Evolutionary conservation across 2,113 vertebrate species (phyloP).

Genomic region (Aldabrachelys gigantea): DNA sequence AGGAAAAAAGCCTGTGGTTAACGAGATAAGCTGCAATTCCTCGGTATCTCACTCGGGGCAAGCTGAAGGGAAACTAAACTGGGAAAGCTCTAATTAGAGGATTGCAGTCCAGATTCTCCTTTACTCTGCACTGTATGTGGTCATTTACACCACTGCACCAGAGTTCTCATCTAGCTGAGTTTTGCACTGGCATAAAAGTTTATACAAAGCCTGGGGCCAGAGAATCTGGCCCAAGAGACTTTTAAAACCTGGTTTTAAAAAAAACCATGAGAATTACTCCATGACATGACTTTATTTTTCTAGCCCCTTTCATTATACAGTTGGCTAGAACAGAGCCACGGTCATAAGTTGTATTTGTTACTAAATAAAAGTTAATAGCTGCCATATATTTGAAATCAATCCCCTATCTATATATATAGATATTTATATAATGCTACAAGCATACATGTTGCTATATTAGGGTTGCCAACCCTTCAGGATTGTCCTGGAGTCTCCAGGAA

Average conservation of each 20-base stretch:
- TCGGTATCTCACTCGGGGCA: background rate
- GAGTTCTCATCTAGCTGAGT: accelerated
- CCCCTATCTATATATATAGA: background rate
- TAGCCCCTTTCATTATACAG: background rate
- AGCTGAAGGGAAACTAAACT: background rate
- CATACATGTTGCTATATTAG: background rate
- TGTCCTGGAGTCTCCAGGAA: too few species aligned
- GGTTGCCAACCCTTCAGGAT: too few species aligned
- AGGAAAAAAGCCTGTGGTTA: background rate
- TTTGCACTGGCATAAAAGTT: background rate
- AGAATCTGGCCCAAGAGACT: constrained; percentile 28
- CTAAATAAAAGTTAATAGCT: constrained; percentile 9
- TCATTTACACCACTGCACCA: background rate
- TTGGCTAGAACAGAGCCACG: accelerated
- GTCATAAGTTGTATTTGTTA: constrained; percentile 1
- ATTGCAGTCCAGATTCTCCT: background rate
- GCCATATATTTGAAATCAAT: background rate
- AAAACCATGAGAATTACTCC: background rate
- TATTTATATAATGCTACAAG: background rate
- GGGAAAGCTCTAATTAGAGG: background rate
- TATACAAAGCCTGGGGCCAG: background rate
- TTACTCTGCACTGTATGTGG: background rate
- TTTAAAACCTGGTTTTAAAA: background rate
- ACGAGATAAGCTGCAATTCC: background rate
- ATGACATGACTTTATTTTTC: background rate